A percentile compares a stretch with the other conserved stretches of the same genome.
These are phyloP conservation scores for Nemotelus pantherinus DNA, from an alignment of 2,888 invertebrate genomes.

Conservation along the genomic window DNA sequence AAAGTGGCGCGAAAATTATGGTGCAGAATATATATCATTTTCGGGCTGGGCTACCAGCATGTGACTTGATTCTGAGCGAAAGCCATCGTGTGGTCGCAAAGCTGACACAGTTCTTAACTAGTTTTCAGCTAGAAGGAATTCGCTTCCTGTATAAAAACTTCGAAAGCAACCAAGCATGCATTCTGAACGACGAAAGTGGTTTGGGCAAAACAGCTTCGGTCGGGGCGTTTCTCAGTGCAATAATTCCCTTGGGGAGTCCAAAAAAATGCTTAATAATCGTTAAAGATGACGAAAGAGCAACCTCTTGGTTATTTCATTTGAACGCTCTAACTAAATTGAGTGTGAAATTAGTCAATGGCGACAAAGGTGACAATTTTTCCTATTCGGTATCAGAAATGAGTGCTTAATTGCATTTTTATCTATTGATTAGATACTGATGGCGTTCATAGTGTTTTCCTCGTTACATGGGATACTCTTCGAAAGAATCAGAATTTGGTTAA, in stretches of 20 bases:
- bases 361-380: conserved; percentile 53
- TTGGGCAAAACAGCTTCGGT: conserved; percentile 60
- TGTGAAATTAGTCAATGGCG: conserved; percentile 57
- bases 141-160: conserved; percentile 59
- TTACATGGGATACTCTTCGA: conserved; percentile 61
- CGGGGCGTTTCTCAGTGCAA: conserved; percentile 57
- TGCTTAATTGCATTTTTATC: neutral
- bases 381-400: neutral
- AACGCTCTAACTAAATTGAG: conserved; percentile 57
- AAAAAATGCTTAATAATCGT: conserved; percentile 59
- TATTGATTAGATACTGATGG: conserved; percentile 56
- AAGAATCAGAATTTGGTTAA: conserved; percentile 59
- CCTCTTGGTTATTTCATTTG: conserved; percentile 62
- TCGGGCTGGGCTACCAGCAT: conserved; percentile 57
- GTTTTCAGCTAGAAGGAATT: conserved; percentile 61
- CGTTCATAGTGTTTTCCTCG: conserved; percentile 58
- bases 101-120: conserved; percentile 59
- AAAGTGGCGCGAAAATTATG: neutral
- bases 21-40: conserved; percentile 59
- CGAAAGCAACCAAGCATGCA: conserved; percentile 58
- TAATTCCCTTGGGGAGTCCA: conserved; percentile 51
- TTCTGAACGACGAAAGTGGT: conserved; percentile 62
- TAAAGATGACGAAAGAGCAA: conserved; percentile 58
- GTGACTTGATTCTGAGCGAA: conserved; percentile 57
- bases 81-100: conserved; percentile 55